Evolutionary conservation across 2,797 vertebrate genomes (phyloP).

Genomic region (Sciurus vulgaris): DNA sequence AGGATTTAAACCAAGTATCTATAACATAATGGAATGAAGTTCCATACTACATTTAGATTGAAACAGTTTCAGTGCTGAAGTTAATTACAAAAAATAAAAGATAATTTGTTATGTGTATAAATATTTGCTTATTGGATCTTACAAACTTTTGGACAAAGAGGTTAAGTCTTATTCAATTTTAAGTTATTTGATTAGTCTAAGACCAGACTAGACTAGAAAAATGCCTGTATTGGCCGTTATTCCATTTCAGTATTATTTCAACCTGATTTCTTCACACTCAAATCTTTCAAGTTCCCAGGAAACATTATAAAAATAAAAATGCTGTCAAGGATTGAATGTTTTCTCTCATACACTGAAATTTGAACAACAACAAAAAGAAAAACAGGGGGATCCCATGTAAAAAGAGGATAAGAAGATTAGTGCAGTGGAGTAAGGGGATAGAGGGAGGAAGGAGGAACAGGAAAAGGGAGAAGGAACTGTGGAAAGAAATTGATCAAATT

Average conservation of each 20-base stretch:
- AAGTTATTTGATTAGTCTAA: background rate
- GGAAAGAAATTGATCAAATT: no score
- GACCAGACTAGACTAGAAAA: background rate
- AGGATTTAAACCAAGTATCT: background rate
- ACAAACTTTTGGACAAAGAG: background rate
- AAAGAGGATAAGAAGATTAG: no score
- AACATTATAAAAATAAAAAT: background rate
- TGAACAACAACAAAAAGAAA: no score
- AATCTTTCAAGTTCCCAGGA: background rate
- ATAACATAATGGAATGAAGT: background rate
- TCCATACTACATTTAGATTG: no score
- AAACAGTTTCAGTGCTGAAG: background rate
- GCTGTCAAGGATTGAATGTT: no score
- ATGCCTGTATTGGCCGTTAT: background rate
- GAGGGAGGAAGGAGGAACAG: no score
- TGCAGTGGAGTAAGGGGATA: no score
- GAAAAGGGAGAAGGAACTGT: no score
- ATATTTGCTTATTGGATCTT: background rate
- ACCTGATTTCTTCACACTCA: background rate
- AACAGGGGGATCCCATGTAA: no score
- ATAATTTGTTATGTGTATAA: background rate
- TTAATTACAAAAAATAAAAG: background rate
- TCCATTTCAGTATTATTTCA: background rate
- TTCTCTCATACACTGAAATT: no score
- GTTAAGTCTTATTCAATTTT: background rate